Percentiles rank a stretch among this genome's conserved stretches.
Conservation (phyloP, 2,113 vertebrate species). For the Cnemophilus loriae region DNA sequence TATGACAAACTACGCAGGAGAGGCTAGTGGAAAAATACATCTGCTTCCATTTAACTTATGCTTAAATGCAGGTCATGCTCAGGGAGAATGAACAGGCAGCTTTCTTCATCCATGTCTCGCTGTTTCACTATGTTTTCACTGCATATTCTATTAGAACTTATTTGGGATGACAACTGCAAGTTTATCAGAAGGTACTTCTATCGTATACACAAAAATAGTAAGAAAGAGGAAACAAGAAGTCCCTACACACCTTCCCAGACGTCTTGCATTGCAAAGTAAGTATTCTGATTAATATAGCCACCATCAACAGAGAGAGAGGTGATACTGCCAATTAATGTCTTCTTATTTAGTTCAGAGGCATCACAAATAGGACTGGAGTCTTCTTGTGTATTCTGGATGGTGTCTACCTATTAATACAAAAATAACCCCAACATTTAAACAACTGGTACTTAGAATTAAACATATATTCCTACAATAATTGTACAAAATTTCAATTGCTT, state of each 20-base stretch:
- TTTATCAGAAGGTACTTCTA: neutral
- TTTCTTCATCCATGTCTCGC: neutral
- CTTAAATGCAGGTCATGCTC: neutral
- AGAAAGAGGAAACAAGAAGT: neutral
- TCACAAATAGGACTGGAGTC: constrained; percentile 19
- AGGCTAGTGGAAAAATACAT: neutral
- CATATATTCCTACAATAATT: neutral
- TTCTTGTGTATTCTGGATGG: constrained; percentile 73
- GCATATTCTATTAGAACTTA: neutral
- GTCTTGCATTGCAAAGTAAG: constrained; percentile 76
- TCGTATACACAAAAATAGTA: neutral
- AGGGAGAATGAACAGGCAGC: neutral
- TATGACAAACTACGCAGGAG: rapidly evolving
- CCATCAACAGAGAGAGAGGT: constrained; percentile 76
- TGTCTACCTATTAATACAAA: constrained; percentile 73
- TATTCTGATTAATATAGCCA: constrained; percentile 87
- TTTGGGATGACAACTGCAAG: neutral
- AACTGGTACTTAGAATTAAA: neutral
- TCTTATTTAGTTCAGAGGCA: constrained; percentile 55
- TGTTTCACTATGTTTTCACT: neutral
- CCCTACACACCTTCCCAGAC: constrained; percentile 81
- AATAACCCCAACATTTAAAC: neutral
- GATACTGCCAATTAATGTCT: constrained; percentile 82
- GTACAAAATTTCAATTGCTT: neutral
- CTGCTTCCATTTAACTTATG: neutral